phyloP scores from a whole-genome alignment of 2,113 vertebrate genomes.

The Corythornis cristatus region DNA sequence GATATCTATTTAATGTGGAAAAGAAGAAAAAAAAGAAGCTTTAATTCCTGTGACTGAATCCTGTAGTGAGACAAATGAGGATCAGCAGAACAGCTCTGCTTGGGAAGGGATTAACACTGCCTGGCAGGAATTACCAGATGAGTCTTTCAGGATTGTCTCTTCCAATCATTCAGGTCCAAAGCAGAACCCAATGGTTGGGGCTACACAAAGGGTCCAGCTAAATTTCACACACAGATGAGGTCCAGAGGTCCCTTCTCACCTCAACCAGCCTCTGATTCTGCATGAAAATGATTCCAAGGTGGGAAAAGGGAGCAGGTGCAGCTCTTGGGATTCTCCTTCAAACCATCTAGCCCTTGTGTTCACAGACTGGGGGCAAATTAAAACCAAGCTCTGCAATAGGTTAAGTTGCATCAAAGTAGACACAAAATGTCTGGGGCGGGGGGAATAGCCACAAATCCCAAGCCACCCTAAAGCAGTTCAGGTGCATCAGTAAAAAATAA shows the following conservation, averaged over 20 bases:
- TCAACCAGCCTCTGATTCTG: background rate
- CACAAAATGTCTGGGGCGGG: background rate
- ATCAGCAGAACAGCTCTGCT: background rate
- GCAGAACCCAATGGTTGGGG: background rate
- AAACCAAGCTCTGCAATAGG: background rate
- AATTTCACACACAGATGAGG: background rate
- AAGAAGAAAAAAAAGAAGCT: background rate
- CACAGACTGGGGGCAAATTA: background rate
- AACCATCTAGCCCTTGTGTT: background rate
- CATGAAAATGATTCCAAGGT: background rate
- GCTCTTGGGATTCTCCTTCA: background rate
- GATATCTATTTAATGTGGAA: background rate
- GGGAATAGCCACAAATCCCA: background rate
- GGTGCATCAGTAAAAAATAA: background rate
- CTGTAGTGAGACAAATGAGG: background rate
- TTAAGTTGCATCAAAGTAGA: background rate
- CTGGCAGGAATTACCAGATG: background rate
- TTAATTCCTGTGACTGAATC: background rate
- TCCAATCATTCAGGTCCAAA: background rate
- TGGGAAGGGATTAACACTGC: background rate
- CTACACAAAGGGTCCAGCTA: background rate
- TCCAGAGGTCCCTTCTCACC: background rate
- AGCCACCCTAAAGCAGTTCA: background rate
- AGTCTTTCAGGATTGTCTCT: background rate
- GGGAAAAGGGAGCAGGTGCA: background rate